A percentile compares a stretch with the other conserved stretches of the same genome.
Evolutionary conservation across 2,113 vertebrate genomes (phyloP).

Genomic region (Gymnogyps californianus): DNA sequence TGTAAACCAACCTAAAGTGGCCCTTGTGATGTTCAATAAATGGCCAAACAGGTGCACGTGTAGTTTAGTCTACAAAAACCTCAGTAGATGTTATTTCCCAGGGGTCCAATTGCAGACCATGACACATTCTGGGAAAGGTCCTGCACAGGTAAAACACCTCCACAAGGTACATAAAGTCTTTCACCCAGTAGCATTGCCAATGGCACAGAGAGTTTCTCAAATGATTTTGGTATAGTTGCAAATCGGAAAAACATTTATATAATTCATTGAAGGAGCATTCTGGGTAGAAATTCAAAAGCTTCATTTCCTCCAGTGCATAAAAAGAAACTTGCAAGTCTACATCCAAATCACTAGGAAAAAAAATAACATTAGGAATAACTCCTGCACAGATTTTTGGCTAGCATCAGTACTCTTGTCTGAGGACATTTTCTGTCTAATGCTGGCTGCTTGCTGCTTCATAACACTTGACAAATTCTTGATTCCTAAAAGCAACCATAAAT

Average conservation of each 20-base stretch:
- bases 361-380: not conserved
- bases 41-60: not conserved
- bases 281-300: constrained; percentile 36
- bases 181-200: not conserved
- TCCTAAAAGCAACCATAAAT: constrained; percentile 66
- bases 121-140: not conserved
- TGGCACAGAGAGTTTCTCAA: not conserved
- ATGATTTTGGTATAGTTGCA: not conserved
- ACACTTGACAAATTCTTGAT: constrained; percentile 66
- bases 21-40: not conserved
- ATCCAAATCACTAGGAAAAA: not conserved
- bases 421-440: constrained; percentile 54
- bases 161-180: not conserved
- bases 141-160: not conserved
- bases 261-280: constrained; percentile 34
- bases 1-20: not conserved
- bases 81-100: not conserved
- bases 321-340: constrained; percentile 35
- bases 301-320: not conserved
- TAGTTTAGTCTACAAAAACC: not conserved
- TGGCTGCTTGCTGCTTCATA: constrained; percentile 54
- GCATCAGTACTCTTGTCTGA: constrained; percentile 29
- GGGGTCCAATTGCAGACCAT: not conserved
- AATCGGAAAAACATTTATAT: constrained; percentile 1
- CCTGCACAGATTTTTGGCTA: constrained; percentile 60